Percentiles rank a stretch among this genome's conserved stretches.
Evolutionary conservation across 37 sponge, comb jelly and placozoan genomes (phyloP).

Genomic region (Dysidea cf. avara): DNA sequence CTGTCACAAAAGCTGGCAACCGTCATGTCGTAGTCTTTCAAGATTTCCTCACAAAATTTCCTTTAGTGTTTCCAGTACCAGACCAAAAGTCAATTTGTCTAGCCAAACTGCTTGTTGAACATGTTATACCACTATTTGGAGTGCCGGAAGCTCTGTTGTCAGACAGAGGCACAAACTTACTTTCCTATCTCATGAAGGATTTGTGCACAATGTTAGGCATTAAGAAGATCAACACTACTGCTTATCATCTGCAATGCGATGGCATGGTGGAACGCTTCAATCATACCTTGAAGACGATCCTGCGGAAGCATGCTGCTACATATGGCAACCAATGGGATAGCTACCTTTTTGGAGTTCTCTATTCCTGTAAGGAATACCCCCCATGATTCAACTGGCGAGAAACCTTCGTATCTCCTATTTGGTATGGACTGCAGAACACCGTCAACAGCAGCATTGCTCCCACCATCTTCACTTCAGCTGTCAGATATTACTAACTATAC

Average conservation of each 20-base stretch:
- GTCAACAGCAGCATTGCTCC: too few species aligned
- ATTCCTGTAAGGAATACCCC: not conserved
- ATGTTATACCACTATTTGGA: conserved; percentile 49
- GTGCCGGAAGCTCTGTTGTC: too few species aligned
- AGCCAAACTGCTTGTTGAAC: conserved; percentile 17
- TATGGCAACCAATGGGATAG: not conserved
- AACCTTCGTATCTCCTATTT: conserved; percentile 10
- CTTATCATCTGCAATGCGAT: too few species aligned
- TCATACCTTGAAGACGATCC: not conserved
- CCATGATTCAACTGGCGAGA: conserved; percentile 22
- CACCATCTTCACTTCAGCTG: too few species aligned
- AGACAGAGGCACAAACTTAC: conserved; percentile 38
- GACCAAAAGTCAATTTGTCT: conserved; percentile 51
- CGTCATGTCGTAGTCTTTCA: conserved; percentile 47
- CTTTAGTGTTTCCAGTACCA: conserved; percentile 35
- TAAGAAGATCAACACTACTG: too few species aligned
- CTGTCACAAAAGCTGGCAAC: conserved; percentile 16
- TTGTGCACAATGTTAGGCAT: too few species aligned
- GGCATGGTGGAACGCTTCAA: too few species aligned
- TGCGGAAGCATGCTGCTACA: not conserved
- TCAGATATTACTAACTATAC: too few species aligned
- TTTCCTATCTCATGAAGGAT: conserved; percentile 42
- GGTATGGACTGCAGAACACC: too few species aligned
- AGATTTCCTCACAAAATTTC: conserved; percentile 62
- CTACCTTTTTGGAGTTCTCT: not conserved